Base-by-base conservation (phyloP, 2,888 invertebrate species). In the Epinotia nisella region DNA sequence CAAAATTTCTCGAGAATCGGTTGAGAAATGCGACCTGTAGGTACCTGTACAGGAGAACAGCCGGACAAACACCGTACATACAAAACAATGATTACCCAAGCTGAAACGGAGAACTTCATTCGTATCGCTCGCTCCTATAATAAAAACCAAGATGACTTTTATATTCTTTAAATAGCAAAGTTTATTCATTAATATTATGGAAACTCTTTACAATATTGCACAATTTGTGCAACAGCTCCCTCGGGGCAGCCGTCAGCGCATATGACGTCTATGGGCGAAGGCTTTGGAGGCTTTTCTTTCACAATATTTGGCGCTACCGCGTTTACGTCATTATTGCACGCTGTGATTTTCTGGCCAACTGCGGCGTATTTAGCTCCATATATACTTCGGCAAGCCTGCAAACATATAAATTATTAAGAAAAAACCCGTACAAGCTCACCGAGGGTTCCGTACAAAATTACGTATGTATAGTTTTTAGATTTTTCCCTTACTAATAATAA, bases 381-480 rank as follows among this genome's bases (percentile, higher is more conserved):
- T 41, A 41, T 39, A 0, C 3, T 39, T 60, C 41, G 60, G 7
- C 60, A 60, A 11, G 39, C 60, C 60, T 60, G 60, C 41, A 49
- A 49, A 49, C n/a, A n/a, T 49, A 1, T 49, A 1, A 1, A 45
- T 7, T 29, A 29, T 29, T 29, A 29, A 29, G 29, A 29, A 29
- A 29, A 29, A n/a, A n/a, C n/a, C n/a, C n/a, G n/a, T n/a, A n/a
- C n/a, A n/a, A n/a, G n/a, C n/a, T n/a, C n/a, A n/a, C n/a, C n/a
- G n/a, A n/a, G n/a, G n/a, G n/a, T n/a, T n/a, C n/a, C n/a, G n/a
- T n/a, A n/a, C n/a, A n/a, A n/a, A n/a, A n/a, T n/a, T n/a, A n/a
- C n/a, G n/a, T n/a, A n/a, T n/a, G n/a, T n/a, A n/a, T n/a, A n/a
- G n/a, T n/a, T n/a, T n/a, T n/a, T n/a, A n/a, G n/a, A n/a, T n/a